Evolutionary conservation across 92 coral and sea anemone genomes (phyloP).

Genomic region (Epizoanthus stellaris): DNA sequence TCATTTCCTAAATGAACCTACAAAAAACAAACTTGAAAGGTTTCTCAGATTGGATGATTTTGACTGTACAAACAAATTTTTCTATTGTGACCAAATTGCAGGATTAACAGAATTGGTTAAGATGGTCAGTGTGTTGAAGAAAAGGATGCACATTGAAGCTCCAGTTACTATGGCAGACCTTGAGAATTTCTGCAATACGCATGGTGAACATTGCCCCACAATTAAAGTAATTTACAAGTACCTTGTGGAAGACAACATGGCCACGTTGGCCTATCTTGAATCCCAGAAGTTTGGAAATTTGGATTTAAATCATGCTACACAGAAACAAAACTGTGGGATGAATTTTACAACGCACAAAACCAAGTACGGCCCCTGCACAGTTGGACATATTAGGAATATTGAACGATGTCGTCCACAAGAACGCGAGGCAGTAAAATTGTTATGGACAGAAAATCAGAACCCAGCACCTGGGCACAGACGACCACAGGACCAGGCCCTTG

Average conservation of each 20-base stretch:
- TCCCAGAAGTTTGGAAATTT: constrained; percentile 29
- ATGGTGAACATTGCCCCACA: not conserved
- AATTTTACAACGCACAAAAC: constrained; percentile 12
- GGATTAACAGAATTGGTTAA: too few species aligned
- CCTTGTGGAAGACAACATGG: constrained; percentile 1
- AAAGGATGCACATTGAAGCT: too few species aligned
- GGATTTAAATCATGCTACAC: not conserved
- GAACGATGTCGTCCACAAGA: constrained; percentile 22
- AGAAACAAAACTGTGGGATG: constrained; percentile 17
- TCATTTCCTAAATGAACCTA: too few species aligned
- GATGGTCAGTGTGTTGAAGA: too few species aligned
- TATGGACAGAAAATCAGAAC: constrained; percentile 31
- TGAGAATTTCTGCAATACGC: too few species aligned
- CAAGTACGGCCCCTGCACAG: constrained; percentile 4
- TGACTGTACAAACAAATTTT: too few species aligned
- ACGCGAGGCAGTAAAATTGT: not conserved
- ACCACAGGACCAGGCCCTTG: constrained; percentile 36
- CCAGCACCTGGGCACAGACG: constrained; percentile 12
- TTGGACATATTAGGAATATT: not conserved
- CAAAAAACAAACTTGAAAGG: too few species aligned
- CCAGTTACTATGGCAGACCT: too few species aligned
- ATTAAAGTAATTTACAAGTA: not conserved
- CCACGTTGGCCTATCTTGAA: constrained; percentile 11
- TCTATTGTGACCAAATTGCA: too few species aligned
- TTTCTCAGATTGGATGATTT: too few species aligned